Evolutionary conservation across 23 tunicate genomes (phyloP).

Genomic region (Styela clava): DNA sequence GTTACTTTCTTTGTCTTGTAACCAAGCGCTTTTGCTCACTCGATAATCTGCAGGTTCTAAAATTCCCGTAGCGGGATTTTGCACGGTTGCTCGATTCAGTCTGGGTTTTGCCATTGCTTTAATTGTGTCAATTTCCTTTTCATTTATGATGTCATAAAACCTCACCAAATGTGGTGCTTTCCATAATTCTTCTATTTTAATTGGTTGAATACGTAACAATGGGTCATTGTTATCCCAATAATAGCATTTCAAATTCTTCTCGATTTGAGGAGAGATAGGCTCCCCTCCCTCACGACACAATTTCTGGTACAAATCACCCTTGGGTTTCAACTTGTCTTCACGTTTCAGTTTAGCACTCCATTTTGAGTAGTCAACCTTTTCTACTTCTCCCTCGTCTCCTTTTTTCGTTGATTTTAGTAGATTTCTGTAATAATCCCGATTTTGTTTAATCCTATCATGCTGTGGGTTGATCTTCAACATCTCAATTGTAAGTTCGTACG

Average conservation of each 20-base stretch:
- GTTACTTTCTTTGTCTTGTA: constrained; percentile 38
- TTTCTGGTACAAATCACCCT: constrained; percentile 50
- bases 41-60: constrained; percentile 84
- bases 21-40: constrained; percentile 96
- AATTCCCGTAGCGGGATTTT: constrained; percentile 81
- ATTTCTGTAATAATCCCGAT: constrained; percentile 48
- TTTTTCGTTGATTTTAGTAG: constrained; percentile 11
- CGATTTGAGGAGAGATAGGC: constrained; percentile 14
- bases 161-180: constrained; percentile 82
- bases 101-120: constrained; percentile 73
- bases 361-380: neutral
- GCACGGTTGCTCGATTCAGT: constrained; percentile 90
- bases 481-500: constrained; percentile 47
- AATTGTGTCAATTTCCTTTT: constrained; percentile 55
- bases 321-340: constrained; percentile 26
- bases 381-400: constrained; percentile 25
- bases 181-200: constrained; percentile 86
- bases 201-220: constrained; percentile 47
- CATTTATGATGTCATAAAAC: constrained; percentile 74
- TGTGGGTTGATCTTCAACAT: constrained; percentile 67
- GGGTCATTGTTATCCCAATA: constrained; percentile 78
- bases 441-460: constrained; percentile 39
- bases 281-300: constrained; percentile 61
- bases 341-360: constrained; percentile 8
- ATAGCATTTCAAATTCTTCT: constrained; percentile 64